phyloP scores from a whole-genome alignment of 2,888 invertebrate species.

The Pimpla rufipes region DNA sequence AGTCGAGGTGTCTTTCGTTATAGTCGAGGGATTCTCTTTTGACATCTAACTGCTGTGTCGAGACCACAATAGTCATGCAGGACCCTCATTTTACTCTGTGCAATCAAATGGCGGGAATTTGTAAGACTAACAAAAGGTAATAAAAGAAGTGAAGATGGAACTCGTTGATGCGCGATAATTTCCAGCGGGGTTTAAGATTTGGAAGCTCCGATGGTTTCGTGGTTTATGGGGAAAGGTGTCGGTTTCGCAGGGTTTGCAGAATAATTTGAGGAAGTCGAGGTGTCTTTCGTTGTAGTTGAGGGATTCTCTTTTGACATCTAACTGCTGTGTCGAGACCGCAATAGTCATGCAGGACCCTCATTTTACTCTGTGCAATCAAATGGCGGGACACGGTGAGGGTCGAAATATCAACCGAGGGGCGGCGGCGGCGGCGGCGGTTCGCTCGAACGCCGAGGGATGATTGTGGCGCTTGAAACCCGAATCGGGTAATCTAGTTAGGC shows the following conservation, averaged over 20 bases:
- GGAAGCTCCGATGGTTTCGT: neutral
- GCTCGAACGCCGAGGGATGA: slow-evolving; percentile 21
- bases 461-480: slow-evolving; percentile 70
- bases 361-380: slow-evolving; percentile 7
- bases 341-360: neutral
- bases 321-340: neutral
- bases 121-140: neutral
- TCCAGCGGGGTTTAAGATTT: neutral
- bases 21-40: neutral
- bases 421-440: no score
- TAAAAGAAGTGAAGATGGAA: neutral
- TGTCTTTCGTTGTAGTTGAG: neutral
- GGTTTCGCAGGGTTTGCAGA: neutral
- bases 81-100: slow-evolving; percentile 1
- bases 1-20: neutral
- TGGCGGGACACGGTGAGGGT: neutral
- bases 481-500: slow-evolving; percentile 76
- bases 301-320: neutral
- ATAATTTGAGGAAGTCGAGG: neutral
- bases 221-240: neutral
- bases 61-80: neutral
- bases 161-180: neutral
- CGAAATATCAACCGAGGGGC: slow-evolving; percentile 3
- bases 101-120: neutral
- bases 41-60: neutral